Percentiles rank a stretch among this genome's conserved stretches.
Conservation (phyloP, 2,888 invertebrate species). For the Elmis aenea region DNA sequence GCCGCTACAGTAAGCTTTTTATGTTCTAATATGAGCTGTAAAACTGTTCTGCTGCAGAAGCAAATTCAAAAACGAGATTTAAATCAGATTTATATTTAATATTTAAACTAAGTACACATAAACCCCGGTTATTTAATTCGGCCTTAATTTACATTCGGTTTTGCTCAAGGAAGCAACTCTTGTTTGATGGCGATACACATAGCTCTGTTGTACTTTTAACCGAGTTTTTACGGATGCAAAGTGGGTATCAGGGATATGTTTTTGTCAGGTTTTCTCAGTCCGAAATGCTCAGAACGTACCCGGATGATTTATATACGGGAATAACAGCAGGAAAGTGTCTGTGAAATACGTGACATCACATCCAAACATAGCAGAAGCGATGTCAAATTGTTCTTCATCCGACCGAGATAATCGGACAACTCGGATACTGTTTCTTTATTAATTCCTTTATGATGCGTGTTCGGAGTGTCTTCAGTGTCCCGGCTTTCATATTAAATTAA, state of each 20-base stretch:
- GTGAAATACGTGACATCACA: slow-evolving; percentile 13
- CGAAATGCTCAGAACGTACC: slow-evolving; percentile 14
- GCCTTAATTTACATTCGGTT: no score
- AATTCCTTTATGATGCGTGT: slow-evolving; percentile 13
- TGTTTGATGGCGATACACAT: neutral
- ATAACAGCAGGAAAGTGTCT: slow-evolving; percentile 13
- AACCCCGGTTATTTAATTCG: no score
- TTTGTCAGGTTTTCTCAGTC: slow-evolving; percentile 13
- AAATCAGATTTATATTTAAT: no score
- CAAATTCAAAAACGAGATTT: no score
- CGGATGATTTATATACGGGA: slow-evolving; percentile 13
- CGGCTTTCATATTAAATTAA: slow-evolving; percentile 9
- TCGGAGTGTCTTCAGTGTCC: slow-evolving; percentile 7
- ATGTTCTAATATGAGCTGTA: no score
- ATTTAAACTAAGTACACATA: no score
- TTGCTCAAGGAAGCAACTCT: no score
- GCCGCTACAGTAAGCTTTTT: no score
- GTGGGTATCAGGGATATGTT: slow-evolving; percentile 12
- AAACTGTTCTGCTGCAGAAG: no score
- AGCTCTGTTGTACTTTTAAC: slow-evolving; percentile 6
- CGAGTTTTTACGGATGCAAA: slow-evolving; percentile 12
- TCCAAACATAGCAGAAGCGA: slow-evolving; percentile 9
- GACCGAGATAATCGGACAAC: slow-evolving; percentile 9
- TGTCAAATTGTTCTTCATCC: slow-evolving; percentile 13
- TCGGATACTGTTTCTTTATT: slow-evolving; percentile 12